Evolutionary conservation across 2,797 vertebrate genomes (phyloP), one percentile per base, ranked within the genome.

Genomic region (Phalloptychus januarius): DNA sequence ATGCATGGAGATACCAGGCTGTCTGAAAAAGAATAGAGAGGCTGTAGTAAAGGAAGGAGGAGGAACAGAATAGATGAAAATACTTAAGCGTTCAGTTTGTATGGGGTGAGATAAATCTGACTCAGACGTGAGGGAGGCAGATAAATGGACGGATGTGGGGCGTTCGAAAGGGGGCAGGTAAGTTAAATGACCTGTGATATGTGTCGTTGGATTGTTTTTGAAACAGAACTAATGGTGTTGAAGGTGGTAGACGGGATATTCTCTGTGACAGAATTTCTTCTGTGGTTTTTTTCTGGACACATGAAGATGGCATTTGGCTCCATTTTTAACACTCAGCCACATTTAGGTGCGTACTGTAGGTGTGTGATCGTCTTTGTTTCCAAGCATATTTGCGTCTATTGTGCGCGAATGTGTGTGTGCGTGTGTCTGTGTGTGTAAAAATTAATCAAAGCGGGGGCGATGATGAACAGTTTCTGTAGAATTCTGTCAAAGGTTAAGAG

Each of bases 401-500:
- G 87, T 88, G 80, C 78, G 81, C 38, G 20, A 25, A 36, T 86
- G 77, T 79, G 86, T 84, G 20, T 16, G 81, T 81, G 86, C 86
- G 76, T 79, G 86, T 85, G 96, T 87, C 76, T 78, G 87, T 85
- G 96, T 97, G 96, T 96, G 97, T 97, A 95, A 96, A 98, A 98
- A 99, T 98, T 98, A 99, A 99, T 99, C 97, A 99, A 97, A 98
- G 97, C 96, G 96, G 97, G 97, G 97, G 98, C 96, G 97, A 97
- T 99, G 98, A 99, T 99, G 98, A 99, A 99, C 97, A 97, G 98
- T 99, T 99, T 98, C 98, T 98, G 97, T 97, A 97, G 98, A 97
- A 98, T 98, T 98, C 98, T 99, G 98, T 99, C 98, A 99, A 99
- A 99, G 98, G 98, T 99, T 99, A 99, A 99, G 98, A 99, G 98